Percentiles rank a stretch among this genome's conserved stretches.
These are phyloP conservation scores for Diachasma alloeum DNA, from an alignment of 1,140 invertebrate species.

Conservation along the genomic window DNA sequence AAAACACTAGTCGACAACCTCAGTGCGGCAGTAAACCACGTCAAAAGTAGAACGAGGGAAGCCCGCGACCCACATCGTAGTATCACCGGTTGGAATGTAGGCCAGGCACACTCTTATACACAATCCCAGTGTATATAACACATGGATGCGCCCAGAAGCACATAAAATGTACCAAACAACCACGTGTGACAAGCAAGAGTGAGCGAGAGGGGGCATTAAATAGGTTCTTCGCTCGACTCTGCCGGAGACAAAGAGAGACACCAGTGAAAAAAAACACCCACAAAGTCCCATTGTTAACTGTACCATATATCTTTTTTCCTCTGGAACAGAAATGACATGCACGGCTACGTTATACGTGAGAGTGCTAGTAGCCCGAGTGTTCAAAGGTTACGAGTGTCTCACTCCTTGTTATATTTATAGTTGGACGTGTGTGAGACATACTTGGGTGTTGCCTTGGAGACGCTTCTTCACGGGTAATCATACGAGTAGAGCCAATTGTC, in stretches of 20 bases:
- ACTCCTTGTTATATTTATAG: constrained; percentile 23
- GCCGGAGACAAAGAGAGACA: neutral
- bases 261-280: neutral
- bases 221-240: neutral
- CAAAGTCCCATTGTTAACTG: constrained; percentile 7
- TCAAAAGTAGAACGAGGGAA: constrained; percentile 30
- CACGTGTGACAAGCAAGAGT: neutral
- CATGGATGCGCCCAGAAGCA: neutral
- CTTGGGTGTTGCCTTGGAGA: constrained; percentile 8
- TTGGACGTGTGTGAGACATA: neutral
- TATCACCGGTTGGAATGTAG: constrained; percentile 25
- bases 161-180: constrained; percentile 3
- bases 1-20: neutral
- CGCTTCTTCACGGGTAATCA: constrained; percentile 2
- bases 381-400: constrained; percentile 23
- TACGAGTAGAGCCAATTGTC: neutral
- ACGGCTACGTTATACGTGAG: neutral
- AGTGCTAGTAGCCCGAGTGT: neutral
- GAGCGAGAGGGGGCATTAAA: neutral
- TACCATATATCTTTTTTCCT: neutral
- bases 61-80: constrained; percentile 27
- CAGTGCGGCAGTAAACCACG: neutral
- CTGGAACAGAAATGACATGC: constrained; percentile 10
- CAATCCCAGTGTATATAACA: neutral
- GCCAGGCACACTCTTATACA: constrained; percentile 16